These are phyloP conservation scores for Epinotia demarniana DNA, from an alignment of 2,888 invertebrate species.

Conservation along the genomic window DNA sequence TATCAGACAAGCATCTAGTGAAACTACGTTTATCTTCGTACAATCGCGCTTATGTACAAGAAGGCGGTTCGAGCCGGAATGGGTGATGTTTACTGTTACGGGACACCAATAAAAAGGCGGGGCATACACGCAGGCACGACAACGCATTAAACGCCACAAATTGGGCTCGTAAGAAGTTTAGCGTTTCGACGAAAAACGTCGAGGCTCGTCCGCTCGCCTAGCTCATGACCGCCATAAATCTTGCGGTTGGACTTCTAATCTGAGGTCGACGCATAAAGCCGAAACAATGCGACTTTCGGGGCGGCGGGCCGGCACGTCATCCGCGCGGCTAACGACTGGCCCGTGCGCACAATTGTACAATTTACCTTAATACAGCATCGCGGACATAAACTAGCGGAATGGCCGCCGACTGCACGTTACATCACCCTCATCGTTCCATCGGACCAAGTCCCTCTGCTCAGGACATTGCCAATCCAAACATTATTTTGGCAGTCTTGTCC, in stretches of 20 bases:
- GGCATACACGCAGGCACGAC: constrained; percentile 78
- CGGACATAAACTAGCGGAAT: constrained; percentile 78
- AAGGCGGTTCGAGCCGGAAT: constrained; percentile 51
- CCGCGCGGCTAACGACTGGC: constrained; percentile 75
- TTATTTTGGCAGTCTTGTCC: constrained; percentile 36
- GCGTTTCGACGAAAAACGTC: constrained; percentile 77
- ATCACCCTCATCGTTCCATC: constrained; percentile 35
- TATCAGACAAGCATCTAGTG: constrained; percentile 37
- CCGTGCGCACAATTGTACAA: constrained; percentile 82
- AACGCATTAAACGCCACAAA: constrained; percentile 78
- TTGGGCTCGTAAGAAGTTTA: constrained; percentile 80
- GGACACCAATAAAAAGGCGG: constrained; percentile 83
- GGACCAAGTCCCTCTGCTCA: constrained; percentile 12
- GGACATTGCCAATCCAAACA: constrained; percentile 3
- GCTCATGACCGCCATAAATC: constrained; percentile 78
- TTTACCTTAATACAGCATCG: constrained; percentile 80
- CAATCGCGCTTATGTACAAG: constrained; percentile 38
- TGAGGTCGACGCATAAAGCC: constrained; percentile 78
- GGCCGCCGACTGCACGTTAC: constrained; percentile 50
- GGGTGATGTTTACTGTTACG: constrained; percentile 83
- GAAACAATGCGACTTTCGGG: constrained; percentile 80
- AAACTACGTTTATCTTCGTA: constrained; percentile 38
- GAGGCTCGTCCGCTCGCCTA: constrained; percentile 67
- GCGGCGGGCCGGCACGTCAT: constrained; percentile 69
- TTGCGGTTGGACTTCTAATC: constrained; percentile 76